Evolutionary conservation across 2,113 vertebrate genomes (phyloP).

Genomic region (Vulpes lagopus): DNA sequence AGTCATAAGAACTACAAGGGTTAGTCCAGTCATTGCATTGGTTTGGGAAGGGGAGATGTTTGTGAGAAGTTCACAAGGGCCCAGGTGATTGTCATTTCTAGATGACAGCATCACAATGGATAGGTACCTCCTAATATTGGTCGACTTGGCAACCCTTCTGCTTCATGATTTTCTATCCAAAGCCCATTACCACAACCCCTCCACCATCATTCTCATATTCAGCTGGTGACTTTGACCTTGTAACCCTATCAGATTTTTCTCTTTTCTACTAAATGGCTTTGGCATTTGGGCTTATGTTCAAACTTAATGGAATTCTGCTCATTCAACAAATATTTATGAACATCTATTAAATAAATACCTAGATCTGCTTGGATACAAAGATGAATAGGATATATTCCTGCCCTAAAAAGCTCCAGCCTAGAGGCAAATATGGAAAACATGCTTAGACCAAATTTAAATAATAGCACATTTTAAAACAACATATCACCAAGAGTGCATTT

Average conservation of each 20-base stretch:
- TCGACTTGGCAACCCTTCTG: too few species aligned
- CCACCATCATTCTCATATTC: neutral
- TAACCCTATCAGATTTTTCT: neutral
- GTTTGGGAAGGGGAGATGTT: neutral
- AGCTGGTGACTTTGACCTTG: neutral
- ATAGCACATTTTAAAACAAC: conserved; percentile 26
- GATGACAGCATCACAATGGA: neutral
- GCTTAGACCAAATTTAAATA: conserved; percentile 26
- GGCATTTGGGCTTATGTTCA: neutral
- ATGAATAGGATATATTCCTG: neutral
- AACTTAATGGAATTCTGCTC: neutral
- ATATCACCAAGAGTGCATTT: conserved; percentile 34
- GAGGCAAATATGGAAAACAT: neutral
- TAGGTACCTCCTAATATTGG: neutral
- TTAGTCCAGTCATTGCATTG: neutral
- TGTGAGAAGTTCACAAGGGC: neutral
- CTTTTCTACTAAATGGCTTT: conserved; percentile 34
- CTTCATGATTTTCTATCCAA: neutral
- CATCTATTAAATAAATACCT: conserved; percentile 7
- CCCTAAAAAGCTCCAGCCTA: neutral
- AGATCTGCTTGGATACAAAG: neutral
- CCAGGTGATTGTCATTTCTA: neutral
- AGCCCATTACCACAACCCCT: neutral
- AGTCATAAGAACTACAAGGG: neutral
- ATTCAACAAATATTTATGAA: conserved; percentile 37